Evolutionary conservation across 2,888 invertebrate species (phyloP), one percentile per base, ranked within the genome.

Genomic region (Hartigia nigra): DNA sequence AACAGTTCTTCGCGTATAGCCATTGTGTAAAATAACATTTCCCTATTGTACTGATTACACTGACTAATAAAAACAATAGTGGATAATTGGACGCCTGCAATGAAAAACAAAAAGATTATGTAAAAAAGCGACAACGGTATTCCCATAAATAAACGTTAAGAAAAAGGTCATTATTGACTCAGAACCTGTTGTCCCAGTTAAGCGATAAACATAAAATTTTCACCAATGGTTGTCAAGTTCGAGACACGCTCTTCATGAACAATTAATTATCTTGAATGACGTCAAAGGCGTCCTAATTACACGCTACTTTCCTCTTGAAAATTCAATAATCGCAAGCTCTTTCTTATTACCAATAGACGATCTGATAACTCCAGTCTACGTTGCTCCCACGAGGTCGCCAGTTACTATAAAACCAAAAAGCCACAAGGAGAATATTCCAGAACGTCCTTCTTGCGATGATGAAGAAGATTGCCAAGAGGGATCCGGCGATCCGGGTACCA

Each of bases 321-420:
- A 35, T 14, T 11, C n/a, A n/a, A 72, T 70, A 4, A 55, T 23
- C 55, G 23, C 9, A 55, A 55, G 55, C 55, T 55, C 9, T 23
- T 23, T 55, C 74, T 79, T 76, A 31, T 75, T 12, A 82, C 83
- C 82, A 12, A 12, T 86, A 91, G 98, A 98, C 90, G 98, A 98
- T 90, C 94, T 98, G 78, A 97, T 98, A 84, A 98, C 97, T 0
- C 98, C 98, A 0, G 97, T 98, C 1, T 97, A 97, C 91, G 96
- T 97, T 23, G 97, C 97, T 1, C 96, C 97, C 2, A 95, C 95
- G 55, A 93, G 94, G 85, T 96, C 96, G 23, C 95, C 93, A 32
- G 91, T 92, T 34, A 91, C 92, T 12, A 82, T 83, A 77, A 90
- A 87, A 84, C 89, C 88, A 69, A 88, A 88, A 76, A 81, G 77